These are phyloP conservation scores for Euura saliciscinereae DNA, from an alignment of 1,140 invertebrate genomes.

Conservation along the genomic window DNA sequence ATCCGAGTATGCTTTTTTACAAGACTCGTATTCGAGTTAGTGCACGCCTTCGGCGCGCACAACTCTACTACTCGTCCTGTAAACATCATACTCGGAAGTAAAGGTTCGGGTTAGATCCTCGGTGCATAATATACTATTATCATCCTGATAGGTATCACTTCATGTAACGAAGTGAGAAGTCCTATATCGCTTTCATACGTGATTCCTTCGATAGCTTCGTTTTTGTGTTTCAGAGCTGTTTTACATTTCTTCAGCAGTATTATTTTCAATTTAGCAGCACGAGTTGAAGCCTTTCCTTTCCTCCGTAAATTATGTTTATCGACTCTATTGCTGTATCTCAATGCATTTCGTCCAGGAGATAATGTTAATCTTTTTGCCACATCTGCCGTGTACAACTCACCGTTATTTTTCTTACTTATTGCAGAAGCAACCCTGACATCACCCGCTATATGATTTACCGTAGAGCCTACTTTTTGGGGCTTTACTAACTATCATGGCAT, in stretches of 20 bases:
- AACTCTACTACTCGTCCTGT: too few species aligned
- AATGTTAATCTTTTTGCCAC: too few species aligned
- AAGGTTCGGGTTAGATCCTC: too few species aligned
- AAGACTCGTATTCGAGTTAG: too few species aligned
- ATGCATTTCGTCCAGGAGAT: too few species aligned
- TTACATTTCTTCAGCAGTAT: not conserved
- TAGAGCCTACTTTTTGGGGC: slow-evolving; percentile 24
- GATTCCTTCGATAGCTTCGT: slow-evolving; percentile 21
- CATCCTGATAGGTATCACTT: slow-evolving; percentile 16
- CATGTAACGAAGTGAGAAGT: slow-evolving; percentile 10
- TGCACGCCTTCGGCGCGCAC: too few species aligned
- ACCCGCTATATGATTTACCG: slow-evolving; percentile 22
- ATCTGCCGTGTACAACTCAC: not conserved
- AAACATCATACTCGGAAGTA: too few species aligned
- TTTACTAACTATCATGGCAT: slow-evolving; percentile 25
- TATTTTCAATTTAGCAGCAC: slow-evolving; percentile 10
- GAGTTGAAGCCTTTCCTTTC: not conserved
- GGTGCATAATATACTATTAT: too few species aligned
- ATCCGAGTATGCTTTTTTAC: too few species aligned
- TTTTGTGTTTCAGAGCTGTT: slow-evolving; percentile 21
- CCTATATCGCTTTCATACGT: slow-evolving; percentile 28
- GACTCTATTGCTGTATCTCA: too few species aligned
- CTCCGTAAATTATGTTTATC: too few species aligned
- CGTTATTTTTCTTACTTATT: slow-evolving; percentile 23
- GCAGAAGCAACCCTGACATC: slow-evolving; percentile 24